These are phyloP conservation scores for Eulithis prunata DNA, from an alignment of 2,888 invertebrate species.

Conservation along the genomic window DNA sequence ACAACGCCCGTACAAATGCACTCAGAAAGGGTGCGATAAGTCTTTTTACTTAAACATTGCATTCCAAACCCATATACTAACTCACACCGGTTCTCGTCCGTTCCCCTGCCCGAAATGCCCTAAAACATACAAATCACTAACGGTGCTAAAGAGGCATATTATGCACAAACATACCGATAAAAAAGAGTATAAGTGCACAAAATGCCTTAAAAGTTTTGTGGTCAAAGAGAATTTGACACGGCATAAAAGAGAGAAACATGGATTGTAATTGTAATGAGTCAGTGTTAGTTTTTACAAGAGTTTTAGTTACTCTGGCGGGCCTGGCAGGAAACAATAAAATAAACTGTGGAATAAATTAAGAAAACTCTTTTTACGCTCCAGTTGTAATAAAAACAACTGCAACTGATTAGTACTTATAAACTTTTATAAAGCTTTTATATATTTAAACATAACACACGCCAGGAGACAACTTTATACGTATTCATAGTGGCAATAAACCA, in stretches of 20 bases:
- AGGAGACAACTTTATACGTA: too few species aligned
- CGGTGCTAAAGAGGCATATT: slow-evolving; percentile 1
- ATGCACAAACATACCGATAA: neutral
- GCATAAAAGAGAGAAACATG: slow-evolving; percentile 11
- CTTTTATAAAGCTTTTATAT: too few species aligned
- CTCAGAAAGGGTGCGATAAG: slow-evolving; percentile 1
- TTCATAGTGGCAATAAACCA: too few species aligned
- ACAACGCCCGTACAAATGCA: slow-evolving; percentile 9
- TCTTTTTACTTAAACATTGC: slow-evolving; percentile 2
- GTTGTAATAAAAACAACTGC: too few species aligned
- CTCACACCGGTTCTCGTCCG: neutral
- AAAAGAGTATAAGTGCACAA: slow-evolving; percentile 1
- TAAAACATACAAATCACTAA: neutral
- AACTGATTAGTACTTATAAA: too few species aligned
- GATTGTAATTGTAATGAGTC: too few species aligned
- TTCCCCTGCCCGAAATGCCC: neutral
- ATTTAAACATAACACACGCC: too few species aligned
- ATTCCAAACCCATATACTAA: slow-evolving; percentile 2
- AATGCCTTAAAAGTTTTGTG: slow-evolving; percentile 8
- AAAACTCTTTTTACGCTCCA: too few species aligned
- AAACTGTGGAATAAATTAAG: too few species aligned
- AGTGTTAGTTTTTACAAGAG: too few species aligned
- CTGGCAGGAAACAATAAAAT: too few species aligned
- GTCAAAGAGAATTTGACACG: slow-evolving; percentile 4
- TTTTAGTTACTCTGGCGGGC: too few species aligned